Conservation (phyloP, 1,140 invertebrate genomes). For the Dermatophagoides farinae region DNA sequence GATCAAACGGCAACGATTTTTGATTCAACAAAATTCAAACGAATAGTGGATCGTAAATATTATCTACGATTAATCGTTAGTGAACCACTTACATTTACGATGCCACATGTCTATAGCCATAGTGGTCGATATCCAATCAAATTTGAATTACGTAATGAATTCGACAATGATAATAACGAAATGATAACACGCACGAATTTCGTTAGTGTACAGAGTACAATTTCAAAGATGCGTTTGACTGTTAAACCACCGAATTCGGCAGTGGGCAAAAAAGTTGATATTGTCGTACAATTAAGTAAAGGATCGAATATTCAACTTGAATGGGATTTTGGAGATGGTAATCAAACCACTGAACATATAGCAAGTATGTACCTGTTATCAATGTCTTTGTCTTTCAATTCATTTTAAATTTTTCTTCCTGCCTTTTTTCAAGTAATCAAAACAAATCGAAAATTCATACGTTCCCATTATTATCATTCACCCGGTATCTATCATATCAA, state of each 20-base stretch:
- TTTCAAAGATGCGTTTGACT: conserved; percentile 17
- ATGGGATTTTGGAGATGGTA: conserved; percentile 22
- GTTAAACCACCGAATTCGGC: conserved; percentile 18
- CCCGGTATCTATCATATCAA: conserved; percentile 20
- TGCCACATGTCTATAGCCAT: conserved; percentile 11
- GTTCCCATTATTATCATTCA: conserved; percentile 17
- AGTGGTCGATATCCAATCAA: conserved; percentile 13
- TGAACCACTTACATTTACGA: conserved; percentile 8
- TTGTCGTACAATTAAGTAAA: conserved; percentile 17
- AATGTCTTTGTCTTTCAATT: not conserved
- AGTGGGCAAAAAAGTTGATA: conserved; percentile 18
- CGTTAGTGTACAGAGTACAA: conserved; percentile 18
- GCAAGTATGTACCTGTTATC: conserved; percentile 11
- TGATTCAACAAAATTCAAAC: not conserved
- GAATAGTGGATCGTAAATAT: not conserved
- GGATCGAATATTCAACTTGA: conserved; percentile 19
- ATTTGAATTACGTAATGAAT: conserved; percentile 6
- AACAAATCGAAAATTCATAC: conserved; percentile 17
- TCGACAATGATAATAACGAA: not conserved
- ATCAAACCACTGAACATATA: conserved; percentile 16
- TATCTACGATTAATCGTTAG: conserved; percentile 6
- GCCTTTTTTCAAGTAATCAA: too few species aligned
- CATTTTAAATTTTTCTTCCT: conserved; percentile 2
- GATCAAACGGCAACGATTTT: not conserved
- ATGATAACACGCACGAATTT: not conserved